A percentile compares a stretch with the other conserved stretches of the same genome.
These are phyloP conservation scores for Hypolimnas misippus DNA, from an alignment of 2,888 invertebrate genomes.

Conservation along the genomic window DNA sequence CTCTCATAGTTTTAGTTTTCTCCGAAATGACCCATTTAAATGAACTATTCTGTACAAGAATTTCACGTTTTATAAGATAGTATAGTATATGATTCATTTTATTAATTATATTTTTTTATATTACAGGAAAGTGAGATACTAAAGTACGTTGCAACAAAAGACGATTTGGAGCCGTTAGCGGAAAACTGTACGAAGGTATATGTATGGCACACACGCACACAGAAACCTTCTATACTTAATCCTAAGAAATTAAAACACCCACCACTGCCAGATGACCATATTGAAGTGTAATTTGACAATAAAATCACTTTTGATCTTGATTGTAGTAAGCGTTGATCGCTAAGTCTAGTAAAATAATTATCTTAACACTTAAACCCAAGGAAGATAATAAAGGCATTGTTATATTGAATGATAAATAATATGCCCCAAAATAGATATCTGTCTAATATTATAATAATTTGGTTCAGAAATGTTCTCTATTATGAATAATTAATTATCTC, in stretches of 20 bases:
- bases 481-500: too few relatives aligned
- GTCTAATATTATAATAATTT: too few relatives aligned
- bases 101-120: background rate
- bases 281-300: conserved; percentile 65
- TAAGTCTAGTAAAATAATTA: conserved; percentile 1
- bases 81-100: too few relatives aligned
- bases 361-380: background rate
- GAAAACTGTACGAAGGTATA: conserved; percentile 96
- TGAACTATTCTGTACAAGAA: too few relatives aligned
- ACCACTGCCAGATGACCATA: conserved; percentile 66
- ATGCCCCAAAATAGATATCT: too few relatives aligned
- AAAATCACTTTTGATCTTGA: conserved; percentile 3
- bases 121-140: conserved; percentile 91
- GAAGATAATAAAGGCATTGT: background rate
- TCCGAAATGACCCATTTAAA: too few relatives aligned
- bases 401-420: too few relatives aligned
- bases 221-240: conserved; percentile 90
- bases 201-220: conserved; percentile 99
- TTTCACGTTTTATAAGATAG: too few relatives aligned
- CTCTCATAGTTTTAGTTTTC: too few relatives aligned
- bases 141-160: conserved; percentile 87
- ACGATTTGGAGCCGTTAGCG: conserved; percentile 95
- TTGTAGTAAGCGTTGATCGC: conserved; percentile 17
- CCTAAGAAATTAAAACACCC: conserved; percentile 85
- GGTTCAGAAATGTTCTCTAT: too few relatives aligned